phyloP scores from a whole-genome alignment of 2,113 vertebrate species.

The Maccullochella peelii region DNA sequence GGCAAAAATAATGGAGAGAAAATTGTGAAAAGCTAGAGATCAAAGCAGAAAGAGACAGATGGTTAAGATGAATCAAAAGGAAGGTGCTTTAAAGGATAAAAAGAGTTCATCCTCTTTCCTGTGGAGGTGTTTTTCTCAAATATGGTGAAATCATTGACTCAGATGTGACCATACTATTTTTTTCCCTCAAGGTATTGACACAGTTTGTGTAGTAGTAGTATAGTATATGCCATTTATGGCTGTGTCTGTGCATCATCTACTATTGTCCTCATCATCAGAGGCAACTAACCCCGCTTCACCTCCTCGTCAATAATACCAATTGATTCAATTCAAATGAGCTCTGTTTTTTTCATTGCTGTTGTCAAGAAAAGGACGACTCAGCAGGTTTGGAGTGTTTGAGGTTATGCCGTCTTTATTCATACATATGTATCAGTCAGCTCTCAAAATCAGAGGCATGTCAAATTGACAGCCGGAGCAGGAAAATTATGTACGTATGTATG shows the following conservation, averaged over 20 bases:
- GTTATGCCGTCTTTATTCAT: not conserved
- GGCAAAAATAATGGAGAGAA: slow-evolving; percentile 37
- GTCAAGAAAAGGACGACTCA: slow-evolving; percentile 21
- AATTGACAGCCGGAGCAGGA: not conserved
- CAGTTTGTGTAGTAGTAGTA: not conserved
- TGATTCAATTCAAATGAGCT: slow-evolving; percentile 50
- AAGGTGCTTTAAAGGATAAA: slow-evolving; percentile 47
- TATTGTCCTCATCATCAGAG: slow-evolving; percentile 15
- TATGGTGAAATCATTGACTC: slow-evolving; percentile 18
- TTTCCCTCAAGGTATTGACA: not conserved
- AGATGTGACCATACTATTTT: not conserved
- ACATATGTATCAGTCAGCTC: not conserved
- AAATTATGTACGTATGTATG: no score
- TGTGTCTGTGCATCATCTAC: not conserved
- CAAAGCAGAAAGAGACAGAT: slow-evolving; percentile 45
- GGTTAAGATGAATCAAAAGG: slow-evolving; percentile 36
- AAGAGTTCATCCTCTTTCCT: slow-evolving; percentile 10
- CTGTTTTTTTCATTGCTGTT: not conserved
- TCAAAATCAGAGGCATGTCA: not conserved
- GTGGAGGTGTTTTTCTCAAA: slow-evolving; percentile 19
- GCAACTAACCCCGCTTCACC: not conserved
- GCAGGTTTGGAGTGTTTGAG: not conserved
- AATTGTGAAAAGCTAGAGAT: slow-evolving; percentile 46
- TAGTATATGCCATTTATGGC: not conserved
- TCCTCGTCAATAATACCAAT: slow-evolving; percentile 9